These are phyloP conservation scores for Battus philenor DNA, from an alignment of 1,140 invertebrate species.

Conservation along the genomic window DNA sequence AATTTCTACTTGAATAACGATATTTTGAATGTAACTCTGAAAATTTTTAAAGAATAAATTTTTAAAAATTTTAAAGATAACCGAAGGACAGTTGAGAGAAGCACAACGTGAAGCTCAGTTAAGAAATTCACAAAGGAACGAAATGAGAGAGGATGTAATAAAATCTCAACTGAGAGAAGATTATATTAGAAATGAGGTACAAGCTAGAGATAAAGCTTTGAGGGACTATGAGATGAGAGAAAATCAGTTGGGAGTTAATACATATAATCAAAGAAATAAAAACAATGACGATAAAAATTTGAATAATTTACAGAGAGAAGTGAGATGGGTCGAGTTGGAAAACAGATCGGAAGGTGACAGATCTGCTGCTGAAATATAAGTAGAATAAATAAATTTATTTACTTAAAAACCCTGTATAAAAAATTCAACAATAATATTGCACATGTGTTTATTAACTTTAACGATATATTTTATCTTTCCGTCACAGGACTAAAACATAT, in stretches of 20 bases:
- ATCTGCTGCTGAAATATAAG: too few relatives aligned
- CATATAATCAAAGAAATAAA: background rate
- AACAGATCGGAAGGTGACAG: background rate
- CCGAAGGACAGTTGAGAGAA: slow-evolving; percentile 1
- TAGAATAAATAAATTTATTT: too few relatives aligned
- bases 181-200: background rate
- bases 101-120: slow-evolving; percentile 6
- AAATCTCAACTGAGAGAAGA: background rate
- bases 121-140: slow-evolving; percentile 1
- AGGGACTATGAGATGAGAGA: background rate
- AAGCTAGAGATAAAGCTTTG: background rate
- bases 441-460: too few relatives aligned
- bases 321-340: background rate
- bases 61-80: slow-evolving; percentile 11
- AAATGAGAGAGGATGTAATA: slow-evolving; percentile 2
- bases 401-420: too few relatives aligned
- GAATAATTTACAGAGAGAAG: background rate
- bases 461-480: too few relatives aligned
- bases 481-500: too few relatives aligned
- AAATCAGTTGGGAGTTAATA: background rate
- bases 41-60: too few relatives aligned
- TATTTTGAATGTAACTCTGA: too few relatives aligned
- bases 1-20: too few relatives aligned
- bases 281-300: background rate
- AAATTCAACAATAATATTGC: too few relatives aligned